Conservation (phyloP, 1,140 invertebrate species). For the Cydia amplana region DNA sequence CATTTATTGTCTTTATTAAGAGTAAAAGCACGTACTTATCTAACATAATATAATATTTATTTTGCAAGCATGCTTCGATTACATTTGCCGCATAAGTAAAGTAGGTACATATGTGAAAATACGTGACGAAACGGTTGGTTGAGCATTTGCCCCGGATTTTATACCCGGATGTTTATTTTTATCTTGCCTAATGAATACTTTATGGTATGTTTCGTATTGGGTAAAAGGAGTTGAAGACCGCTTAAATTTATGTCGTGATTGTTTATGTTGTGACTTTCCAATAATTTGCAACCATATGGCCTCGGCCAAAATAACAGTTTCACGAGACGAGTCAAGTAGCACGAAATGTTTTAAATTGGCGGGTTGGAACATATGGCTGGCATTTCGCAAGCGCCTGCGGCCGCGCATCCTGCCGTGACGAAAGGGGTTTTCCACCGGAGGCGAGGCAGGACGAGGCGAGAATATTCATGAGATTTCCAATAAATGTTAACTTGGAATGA, state of each 20-base stretch:
- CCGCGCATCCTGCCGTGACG: conserved; percentile 6
- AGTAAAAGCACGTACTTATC: background rate
- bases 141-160: background rate
- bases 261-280: conserved; percentile 1
- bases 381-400: background rate
- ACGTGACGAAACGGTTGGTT: background rate
- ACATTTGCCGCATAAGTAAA: background rate
- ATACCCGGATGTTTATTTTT: background rate
- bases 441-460: background rate
- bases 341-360: conserved; percentile 5
- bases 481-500: background rate
- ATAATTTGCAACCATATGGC: conserved; percentile 3
- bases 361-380: background rate
- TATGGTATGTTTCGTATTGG: background rate
- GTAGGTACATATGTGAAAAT: background rate
- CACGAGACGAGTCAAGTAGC: conserved; percentile 11
- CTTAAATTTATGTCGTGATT: background rate
- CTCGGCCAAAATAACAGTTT: background rate
- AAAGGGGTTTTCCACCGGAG: conserved; percentile 1
- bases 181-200: background rate
- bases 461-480: background rate
- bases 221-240: background rate
- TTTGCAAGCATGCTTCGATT: background rate
- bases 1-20: background rate
- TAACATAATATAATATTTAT: background rate